These are phyloP conservation scores for Australoheros scitulus DNA, from an alignment of 2,113 vertebrate species.

Conservation along the genomic window DNA sequence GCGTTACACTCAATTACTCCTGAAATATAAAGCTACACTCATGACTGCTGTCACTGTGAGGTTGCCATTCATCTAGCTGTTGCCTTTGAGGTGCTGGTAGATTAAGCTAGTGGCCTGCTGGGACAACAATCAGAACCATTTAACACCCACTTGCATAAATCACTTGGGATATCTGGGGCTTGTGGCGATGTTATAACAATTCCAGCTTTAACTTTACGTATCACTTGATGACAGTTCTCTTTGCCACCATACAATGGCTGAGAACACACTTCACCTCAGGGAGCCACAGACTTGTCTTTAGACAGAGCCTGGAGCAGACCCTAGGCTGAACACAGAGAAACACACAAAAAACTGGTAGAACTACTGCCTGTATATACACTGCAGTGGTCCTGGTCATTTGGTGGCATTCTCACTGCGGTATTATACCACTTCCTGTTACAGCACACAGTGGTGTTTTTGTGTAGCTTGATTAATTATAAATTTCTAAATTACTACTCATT, in stretches of 20 bases:
- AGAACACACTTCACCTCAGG: not conserved
- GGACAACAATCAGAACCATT: not conserved
- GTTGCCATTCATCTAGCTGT: not conserved
- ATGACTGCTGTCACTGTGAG: not conserved
- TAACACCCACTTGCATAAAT: not conserved
- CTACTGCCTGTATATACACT: not conserved
- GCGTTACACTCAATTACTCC: not conserved
- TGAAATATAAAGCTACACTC: not conserved
- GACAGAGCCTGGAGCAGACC: not conserved
- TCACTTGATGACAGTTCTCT: not conserved
- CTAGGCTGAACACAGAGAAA: not conserved
- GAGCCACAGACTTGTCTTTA: not conserved
- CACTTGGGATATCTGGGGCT: not conserved
- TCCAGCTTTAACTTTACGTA: not conserved
- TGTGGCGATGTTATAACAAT: not conserved
- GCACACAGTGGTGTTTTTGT: too few relatives aligned
- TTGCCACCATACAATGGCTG: not conserved
- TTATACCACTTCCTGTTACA: too few relatives aligned
- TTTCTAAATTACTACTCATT: too few relatives aligned
- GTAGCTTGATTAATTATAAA: too few relatives aligned
- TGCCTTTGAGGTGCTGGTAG: not conserved
- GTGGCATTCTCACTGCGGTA: too few relatives aligned
- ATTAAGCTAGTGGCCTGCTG: not conserved
- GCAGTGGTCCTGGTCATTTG: too few relatives aligned
- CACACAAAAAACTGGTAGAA: not conserved